Base-by-base conservation (phyloP, 2,888 invertebrate species). In the Tinea pellionella region DNA sequence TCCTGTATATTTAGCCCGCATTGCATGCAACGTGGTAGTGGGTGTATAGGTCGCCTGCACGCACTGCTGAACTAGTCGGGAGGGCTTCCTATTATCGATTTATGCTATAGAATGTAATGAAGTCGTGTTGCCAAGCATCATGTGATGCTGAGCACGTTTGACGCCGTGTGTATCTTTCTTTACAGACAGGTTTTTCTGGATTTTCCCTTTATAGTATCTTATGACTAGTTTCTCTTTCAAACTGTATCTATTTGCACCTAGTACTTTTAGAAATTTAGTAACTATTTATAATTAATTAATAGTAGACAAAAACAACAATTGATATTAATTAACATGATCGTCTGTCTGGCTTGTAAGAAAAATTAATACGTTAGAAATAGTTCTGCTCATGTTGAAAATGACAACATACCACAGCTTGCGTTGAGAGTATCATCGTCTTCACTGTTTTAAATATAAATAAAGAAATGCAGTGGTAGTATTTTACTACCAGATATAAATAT, bases 31-130 rank as follows among this genome's bases (percentile, higher is more conserved):
- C 73, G 73, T 71, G 72, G 72, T 74, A 75, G 84, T 83, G 79
- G 80, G 83, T 85, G 84, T 85, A 80, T 85, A 81, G 86, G 87
- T 86, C 86, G 86, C 76, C 79, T 74, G 82, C 85, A 85, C 85
- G 86, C 86, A 87, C 86, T 84, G 84, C 81, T 86, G 85, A 86
- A 84, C 86, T 86, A 86, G 77, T 85, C 85, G 80, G 57, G 81
- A 83, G 84, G 83, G 82, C 78, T 85, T 84, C 86, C 83, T 82
- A 81, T 80, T 84, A 87, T 86, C 85, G 85, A 86, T 84, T 84
- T 80, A 81, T 79, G 83, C 78, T 61, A 61, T 61, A 58, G 55
- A 56, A 59, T 57, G 59, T 57, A 51, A 59, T 58, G 62, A 61
- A 61, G 63, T 61, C 77, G 77, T 77, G 73, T 74, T 76, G 75